Conservation (phyloP, 2,113 vertebrate species). For the Serilophus lunatus region DNA sequence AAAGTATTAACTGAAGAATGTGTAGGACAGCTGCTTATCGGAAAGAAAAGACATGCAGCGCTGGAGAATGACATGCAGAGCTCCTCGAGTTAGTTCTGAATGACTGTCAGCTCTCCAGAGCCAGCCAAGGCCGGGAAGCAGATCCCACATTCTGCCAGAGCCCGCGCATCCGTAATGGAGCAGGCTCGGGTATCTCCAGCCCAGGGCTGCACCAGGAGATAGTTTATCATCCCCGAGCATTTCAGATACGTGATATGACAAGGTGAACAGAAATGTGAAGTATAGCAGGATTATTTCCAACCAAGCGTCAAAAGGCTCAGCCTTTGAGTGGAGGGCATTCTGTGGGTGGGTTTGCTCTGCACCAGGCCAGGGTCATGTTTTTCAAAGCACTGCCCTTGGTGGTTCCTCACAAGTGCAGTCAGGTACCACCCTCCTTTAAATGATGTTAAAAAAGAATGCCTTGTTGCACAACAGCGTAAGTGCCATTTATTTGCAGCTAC, state of each 20-base stretch:
- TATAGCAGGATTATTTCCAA: neutral
- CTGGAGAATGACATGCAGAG: conserved; percentile 16
- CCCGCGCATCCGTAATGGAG: neutral
- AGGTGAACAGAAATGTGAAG: conserved; percentile 29
- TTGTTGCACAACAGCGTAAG: neutral
- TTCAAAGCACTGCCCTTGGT: neutral
- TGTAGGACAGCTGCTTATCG: conserved; percentile 43
- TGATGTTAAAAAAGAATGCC: neutral
- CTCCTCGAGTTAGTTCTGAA: neutral
- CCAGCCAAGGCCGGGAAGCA: neutral
- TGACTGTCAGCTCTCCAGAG: conserved; percentile 17
- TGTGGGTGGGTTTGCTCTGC: accelerated
- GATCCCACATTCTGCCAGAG: neutral
- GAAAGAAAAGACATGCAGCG: neutral
- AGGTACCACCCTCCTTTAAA: neutral
- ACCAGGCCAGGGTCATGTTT: neutral
- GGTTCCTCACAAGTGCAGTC: neutral
- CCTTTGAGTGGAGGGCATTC: accelerated
- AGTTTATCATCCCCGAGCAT: neutral
- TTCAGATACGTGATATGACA: neutral
- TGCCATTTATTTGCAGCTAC: neutral
- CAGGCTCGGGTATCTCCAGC: conserved; percentile 11
- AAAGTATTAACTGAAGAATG: conserved; percentile 64
- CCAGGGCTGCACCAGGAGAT: neutral
- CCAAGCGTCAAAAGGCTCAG: neutral